Conservation (phyloP, 2,888 invertebrate species). For the Drosophila falleni region DNA sequence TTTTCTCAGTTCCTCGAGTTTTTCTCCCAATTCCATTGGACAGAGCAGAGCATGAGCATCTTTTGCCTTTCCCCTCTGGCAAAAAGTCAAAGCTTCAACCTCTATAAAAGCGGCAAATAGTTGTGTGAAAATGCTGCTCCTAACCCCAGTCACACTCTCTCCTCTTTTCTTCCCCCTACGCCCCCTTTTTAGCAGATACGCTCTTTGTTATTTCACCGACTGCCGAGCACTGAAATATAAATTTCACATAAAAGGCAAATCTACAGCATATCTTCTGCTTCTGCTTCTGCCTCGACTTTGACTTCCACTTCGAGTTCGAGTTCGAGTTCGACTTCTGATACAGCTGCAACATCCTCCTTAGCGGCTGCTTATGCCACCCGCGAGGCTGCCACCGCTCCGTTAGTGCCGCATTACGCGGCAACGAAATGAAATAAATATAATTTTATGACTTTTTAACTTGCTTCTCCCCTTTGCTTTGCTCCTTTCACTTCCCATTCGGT, state of each 20-base stretch:
- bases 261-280: constrained; percentile 64
- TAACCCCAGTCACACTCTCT: background rate
- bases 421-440: constrained; percentile 76
- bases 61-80: constrained; percentile 19
- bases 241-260: constrained; percentile 80
- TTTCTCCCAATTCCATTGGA: constrained; percentile 2
- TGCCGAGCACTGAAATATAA: constrained; percentile 61
- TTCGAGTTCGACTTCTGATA: constrained; percentile 9
- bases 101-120: constrained; percentile 76
- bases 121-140: constrained; percentile 64
- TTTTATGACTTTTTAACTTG: constrained; percentile 81
- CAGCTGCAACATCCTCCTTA: constrained; percentile 13
- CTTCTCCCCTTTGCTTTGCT: constrained; percentile 22
- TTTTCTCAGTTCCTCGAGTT: background rate
- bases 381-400: constrained; percentile 55
- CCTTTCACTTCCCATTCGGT: constrained; percentile 21
- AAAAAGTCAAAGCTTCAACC: constrained; percentile 73
- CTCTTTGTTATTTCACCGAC: constrained; percentile 53
- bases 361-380: constrained; percentile 69
- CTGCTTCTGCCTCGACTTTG: constrained; percentile 9
- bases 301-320: constrained; percentile 19
- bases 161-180: background rate
- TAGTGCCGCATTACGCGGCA: constrained; percentile 69
- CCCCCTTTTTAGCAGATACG: constrained; percentile 29
- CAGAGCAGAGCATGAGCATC: background rate